Conservation (phyloP, 2,797 vertebrate species). For the Galaxias olidus region DNA sequence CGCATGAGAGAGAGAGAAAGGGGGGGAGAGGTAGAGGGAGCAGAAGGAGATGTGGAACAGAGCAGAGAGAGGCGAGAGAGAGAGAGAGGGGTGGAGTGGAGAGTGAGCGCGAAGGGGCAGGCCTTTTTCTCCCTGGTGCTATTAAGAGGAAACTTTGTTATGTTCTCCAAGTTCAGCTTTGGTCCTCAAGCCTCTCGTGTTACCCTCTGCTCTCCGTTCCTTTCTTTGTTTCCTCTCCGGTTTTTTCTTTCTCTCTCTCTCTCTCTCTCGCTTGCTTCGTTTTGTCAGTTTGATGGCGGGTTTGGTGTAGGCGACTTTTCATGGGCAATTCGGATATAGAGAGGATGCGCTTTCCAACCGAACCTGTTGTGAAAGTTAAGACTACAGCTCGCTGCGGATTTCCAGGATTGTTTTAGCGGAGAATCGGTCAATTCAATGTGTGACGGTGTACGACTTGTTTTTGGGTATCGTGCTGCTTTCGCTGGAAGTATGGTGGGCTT, state of each 20-base stretch:
- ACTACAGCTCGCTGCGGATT: constrained; percentile 21
- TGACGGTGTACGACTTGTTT: constrained; percentile 11
- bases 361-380: constrained; percentile 47
- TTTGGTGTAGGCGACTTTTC: constrained; percentile 23
- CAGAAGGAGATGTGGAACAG: constrained; percentile 28
- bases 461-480: constrained; percentile 46
- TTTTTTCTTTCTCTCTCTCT: constrained; percentile 11
- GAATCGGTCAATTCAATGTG: constrained; percentile 46
- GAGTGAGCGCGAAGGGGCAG: constrained; percentile 77
- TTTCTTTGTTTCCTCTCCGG: constrained; percentile 1
- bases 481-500: constrained; percentile 53
- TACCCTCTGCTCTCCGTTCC: constrained; percentile 15
- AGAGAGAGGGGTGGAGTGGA: constrained; percentile 57
- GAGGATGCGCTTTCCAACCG: constrained; percentile 66
- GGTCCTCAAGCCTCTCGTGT: constrained; percentile 48
- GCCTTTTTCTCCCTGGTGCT: constrained; percentile 71
- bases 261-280: constrained; percentile 42
- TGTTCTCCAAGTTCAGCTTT: constrained; percentile 80
- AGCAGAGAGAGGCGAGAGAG: constrained; percentile 36
- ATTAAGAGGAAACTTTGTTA: constrained; percentile 85
- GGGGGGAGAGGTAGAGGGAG: neutral
- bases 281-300: constrained; percentile 1
- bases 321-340: constrained; percentile 46
- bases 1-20: constrained; percentile 17
- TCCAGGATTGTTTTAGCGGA: constrained; percentile 46